Evolutionary conservation across 2,797 vertebrate genomes (phyloP).

Genomic region (Hydrolagus colliei): DNA sequence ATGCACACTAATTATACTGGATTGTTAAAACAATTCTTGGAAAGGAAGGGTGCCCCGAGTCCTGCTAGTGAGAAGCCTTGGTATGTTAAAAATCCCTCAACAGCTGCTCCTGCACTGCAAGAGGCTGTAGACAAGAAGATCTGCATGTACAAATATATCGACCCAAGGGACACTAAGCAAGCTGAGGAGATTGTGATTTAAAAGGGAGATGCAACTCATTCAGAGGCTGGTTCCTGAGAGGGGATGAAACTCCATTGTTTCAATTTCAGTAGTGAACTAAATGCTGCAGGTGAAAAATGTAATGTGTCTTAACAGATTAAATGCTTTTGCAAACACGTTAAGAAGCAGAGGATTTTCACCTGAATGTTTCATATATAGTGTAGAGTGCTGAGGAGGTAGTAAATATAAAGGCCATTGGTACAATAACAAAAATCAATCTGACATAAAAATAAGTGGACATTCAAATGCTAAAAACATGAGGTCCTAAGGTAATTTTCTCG

Average conservation of each 20-base stretch:
- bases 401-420: not conserved
- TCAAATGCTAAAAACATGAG: not conserved
- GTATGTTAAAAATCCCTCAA: conserved; percentile 12
- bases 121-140: not conserved
- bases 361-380: no score
- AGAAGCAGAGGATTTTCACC: no score
- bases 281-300: not conserved
- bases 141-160: conserved; percentile 20
- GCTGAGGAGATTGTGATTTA: not conserved
- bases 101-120: conserved; percentile 16
- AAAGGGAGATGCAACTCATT: not conserved
- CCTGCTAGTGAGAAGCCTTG: conserved; percentile 7
- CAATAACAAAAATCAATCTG: not conserved
- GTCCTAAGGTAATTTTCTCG: conserved; percentile 39
- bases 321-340: no score
- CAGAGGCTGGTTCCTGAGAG: not conserved
- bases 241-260: not conserved
- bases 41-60: not conserved
- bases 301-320: no score
- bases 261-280: not conserved
- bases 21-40: conserved; percentile 4
- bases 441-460: not conserved
- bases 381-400: no score
- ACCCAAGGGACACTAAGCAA: not conserved
- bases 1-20: conserved; percentile 1